A percentile compares a stretch with the other conserved stretches of the same genome.
These are phyloP conservation scores for Lepus europaeus DNA, from an alignment of 2,113 vertebrate genomes.

Conservation along the genomic window DNA sequence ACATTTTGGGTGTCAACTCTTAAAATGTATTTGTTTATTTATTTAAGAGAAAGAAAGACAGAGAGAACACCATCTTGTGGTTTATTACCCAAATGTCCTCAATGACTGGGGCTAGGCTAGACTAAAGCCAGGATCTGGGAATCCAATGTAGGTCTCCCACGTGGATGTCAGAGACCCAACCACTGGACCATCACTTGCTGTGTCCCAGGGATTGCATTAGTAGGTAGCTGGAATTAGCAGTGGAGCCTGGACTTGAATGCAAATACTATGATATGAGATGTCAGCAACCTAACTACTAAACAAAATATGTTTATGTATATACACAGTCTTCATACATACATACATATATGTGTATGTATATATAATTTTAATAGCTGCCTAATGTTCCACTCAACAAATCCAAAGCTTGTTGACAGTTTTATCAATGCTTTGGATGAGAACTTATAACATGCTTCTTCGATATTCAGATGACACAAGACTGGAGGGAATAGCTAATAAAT, in stretches of 20 bases:
- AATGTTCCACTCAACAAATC: not conserved
- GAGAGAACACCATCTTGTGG: too few species aligned
- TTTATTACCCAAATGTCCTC: too few species aligned
- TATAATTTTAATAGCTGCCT: constrained; percentile 54
- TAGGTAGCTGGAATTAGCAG: too few species aligned
- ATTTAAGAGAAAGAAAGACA: too few species aligned
- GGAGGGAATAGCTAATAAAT: constrained; percentile 3
- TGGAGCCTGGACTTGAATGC: too few species aligned
- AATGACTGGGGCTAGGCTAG: too few species aligned
- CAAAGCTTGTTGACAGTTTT: constrained; percentile 1
- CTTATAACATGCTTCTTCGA: constrained; percentile 17
- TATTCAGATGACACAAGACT: constrained; percentile 41
- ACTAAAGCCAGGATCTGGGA: too few species aligned
- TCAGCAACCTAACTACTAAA: too few species aligned
- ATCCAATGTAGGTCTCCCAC: too few species aligned
- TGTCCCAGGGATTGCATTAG: too few species aligned
- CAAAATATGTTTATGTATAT: not conserved
- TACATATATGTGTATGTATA: not conserved
- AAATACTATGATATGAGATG: not conserved
- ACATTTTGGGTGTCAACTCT: not conserved
- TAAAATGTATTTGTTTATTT: not conserved
- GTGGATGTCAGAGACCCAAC: too few species aligned
- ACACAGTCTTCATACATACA: not conserved
- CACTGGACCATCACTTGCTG: too few species aligned
- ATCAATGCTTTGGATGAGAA: constrained; percentile 47